Evolutionary conservation across 2,888 invertebrate genomes (phyloP).

Genomic region (Aquatica leii): DNA sequence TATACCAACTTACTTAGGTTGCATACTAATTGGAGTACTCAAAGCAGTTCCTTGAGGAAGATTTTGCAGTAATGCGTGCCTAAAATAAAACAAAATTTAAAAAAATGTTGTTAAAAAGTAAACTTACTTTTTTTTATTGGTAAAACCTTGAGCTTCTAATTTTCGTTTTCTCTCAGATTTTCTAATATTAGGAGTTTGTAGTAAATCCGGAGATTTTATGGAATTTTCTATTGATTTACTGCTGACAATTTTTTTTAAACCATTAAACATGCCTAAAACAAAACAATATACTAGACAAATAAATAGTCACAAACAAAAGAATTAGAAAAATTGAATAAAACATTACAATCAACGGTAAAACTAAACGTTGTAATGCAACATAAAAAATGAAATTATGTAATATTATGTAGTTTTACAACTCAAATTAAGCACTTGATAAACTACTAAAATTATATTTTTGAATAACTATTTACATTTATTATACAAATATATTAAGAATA

Average conservation of each 20-base stretch:
- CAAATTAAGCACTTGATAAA: too few relatives aligned
- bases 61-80: slow-evolving; percentile 69
- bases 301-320: too few relatives aligned
- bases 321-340: too few relatives aligned
- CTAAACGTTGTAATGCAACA: too few relatives aligned
- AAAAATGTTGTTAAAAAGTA: slow-evolving; percentile 1
- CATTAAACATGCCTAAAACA: slow-evolving; percentile 75
- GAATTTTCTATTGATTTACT: slow-evolving; percentile 65
- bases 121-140: slow-evolving; percentile 73
- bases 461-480: too few relatives aligned
- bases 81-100: slow-evolving; percentile 53
- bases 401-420: too few relatives aligned
- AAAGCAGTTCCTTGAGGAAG: slow-evolving; percentile 68
- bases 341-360: too few relatives aligned
- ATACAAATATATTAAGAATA: too few relatives aligned
- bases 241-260: slow-evolving; percentile 80
- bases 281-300: slow-evolving; percentile 29
- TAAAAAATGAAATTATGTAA: too few relatives aligned
- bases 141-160: slow-evolving; percentile 68
- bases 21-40: slow-evolving; percentile 58
- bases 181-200: slow-evolving; percentile 67
- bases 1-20: slow-evolving; percentile 66
- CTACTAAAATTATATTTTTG: too few relatives aligned
- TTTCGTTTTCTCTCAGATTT: slow-evolving; percentile 73
- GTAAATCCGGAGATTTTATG: slow-evolving; percentile 57